Conservation (phyloP, 2,888 invertebrate genomes). For the Nomada ruficornis region DNA sequence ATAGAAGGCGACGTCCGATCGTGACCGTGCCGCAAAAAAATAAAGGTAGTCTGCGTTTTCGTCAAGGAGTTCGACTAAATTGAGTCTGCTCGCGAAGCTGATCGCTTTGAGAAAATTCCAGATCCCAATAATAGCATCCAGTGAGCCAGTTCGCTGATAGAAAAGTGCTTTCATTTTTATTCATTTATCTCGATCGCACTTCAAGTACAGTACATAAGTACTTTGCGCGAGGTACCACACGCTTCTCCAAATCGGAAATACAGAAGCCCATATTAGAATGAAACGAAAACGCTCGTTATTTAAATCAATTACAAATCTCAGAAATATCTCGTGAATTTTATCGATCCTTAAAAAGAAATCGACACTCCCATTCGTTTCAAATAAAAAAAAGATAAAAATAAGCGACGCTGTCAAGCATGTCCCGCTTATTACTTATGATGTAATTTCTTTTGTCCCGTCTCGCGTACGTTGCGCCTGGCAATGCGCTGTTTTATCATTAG, state of each 20-base stretch:
- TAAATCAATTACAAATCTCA: too few species aligned
- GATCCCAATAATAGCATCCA: neutral
- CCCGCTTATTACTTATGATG: neutral
- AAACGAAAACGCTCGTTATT: too few species aligned
- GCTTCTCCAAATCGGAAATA: too few species aligned
- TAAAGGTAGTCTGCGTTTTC: conserved; percentile 12
- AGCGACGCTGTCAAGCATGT: too few species aligned
- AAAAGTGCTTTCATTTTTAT: neutral
- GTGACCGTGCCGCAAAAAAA: conserved; percentile 28
- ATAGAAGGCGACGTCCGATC: conserved; percentile 45
- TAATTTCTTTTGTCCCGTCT: neutral
- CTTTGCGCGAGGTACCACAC: neutral
- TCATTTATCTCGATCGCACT: neutral
- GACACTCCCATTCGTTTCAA: too few species aligned
- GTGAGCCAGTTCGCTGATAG: neutral
- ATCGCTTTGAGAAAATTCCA: neutral
- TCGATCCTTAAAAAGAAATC: too few species aligned
- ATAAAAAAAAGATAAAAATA: neutral
- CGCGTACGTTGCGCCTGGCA: neutral
- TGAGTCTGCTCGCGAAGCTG: too few species aligned
- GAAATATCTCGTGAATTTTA: too few species aligned
- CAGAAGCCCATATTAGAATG: too few species aligned
- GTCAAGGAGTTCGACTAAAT: neutral
- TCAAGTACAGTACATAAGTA: neutral
- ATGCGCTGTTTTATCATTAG: conserved; percentile 26